Percentiles rank a stretch among this genome's conserved stretches.
Evolutionary conservation across 2,888 invertebrate species (phyloP).

Genomic region (Hetaerina titia): DNA sequence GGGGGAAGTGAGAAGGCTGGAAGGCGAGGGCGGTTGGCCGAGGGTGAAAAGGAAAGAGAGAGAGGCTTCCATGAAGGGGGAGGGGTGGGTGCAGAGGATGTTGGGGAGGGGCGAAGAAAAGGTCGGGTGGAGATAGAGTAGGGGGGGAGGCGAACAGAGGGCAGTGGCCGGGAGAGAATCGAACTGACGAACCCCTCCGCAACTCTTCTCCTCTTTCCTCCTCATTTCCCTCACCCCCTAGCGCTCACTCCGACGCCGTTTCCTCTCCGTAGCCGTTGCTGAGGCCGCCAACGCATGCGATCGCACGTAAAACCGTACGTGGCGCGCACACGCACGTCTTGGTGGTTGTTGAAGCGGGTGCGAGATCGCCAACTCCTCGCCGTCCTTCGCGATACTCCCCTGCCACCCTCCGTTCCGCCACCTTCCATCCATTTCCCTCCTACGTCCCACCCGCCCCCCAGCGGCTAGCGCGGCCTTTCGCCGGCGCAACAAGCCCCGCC

Average conservation of each 20-base stretch:
- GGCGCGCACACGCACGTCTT: slow-evolving; percentile 2
- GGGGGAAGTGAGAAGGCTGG: slow-evolving; percentile 1
- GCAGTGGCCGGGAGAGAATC: slow-evolving; percentile 69
- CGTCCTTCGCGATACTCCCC: neutral
- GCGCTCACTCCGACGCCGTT: neutral
- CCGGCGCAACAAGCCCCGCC: neutral
- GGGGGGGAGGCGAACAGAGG: slow-evolving; percentile 50
- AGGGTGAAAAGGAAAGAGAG: slow-evolving; percentile 72
- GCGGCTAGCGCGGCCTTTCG: no score
- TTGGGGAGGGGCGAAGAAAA: neutral
- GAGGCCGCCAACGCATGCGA: neutral
- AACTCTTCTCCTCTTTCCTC: neutral
- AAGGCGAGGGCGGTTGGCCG: slow-evolving; percentile 40
- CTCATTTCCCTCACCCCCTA: neutral
- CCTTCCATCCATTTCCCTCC: slow-evolving; percentile 33
- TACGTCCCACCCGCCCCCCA: neutral
- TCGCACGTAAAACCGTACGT: neutral
- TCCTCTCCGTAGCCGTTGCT: neutral
- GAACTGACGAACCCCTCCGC: neutral
- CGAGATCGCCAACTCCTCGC: slow-evolving; percentile 69
- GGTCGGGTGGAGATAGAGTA: neutral
- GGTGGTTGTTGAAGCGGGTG: slow-evolving; percentile 68
- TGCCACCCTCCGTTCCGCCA: slow-evolving; percentile 45
- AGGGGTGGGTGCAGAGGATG: slow-evolving; percentile 71
- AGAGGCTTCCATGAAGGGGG: slow-evolving; percentile 69